Evolutionary conservation across 2,888 invertebrate genomes (phyloP).

Genomic region (Nymphalis c-album): DNA sequence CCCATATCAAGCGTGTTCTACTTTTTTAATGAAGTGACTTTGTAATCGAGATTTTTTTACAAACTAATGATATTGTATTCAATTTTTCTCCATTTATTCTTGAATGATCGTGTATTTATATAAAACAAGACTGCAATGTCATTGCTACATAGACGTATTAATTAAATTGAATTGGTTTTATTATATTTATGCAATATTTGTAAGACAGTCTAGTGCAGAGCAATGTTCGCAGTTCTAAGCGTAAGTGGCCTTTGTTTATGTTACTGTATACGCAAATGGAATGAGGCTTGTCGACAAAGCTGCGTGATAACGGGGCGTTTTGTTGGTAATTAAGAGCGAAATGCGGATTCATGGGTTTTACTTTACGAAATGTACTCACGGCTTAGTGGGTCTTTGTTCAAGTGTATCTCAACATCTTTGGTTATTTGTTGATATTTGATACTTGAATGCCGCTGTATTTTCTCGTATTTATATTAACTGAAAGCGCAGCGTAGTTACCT

Average conservation of each 20-base stretch:
- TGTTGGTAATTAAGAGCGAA: slow-evolving; percentile 75
- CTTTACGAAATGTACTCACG: slow-evolving; percentile 68
- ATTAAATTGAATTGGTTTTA: slow-evolving; percentile 25
- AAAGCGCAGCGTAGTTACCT: not conserved
- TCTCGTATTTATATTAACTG: not conserved
- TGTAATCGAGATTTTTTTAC: slow-evolving; percentile 16
- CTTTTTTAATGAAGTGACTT: slow-evolving; percentile 28
- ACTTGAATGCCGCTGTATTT: not conserved
- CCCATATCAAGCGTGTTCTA: slow-evolving; percentile 12
- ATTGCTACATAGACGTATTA: not conserved
- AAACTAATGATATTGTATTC: not conserved
- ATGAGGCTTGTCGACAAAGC: slow-evolving; percentile 62
- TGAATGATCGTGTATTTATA: not conserved
- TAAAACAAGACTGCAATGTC: not conserved
- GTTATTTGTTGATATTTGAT: not conserved
- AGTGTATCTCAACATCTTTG: slow-evolving; percentile 37
- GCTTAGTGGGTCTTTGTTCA: slow-evolving; percentile 57
- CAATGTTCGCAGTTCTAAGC: slow-evolving; percentile 51
- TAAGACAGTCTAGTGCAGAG: slow-evolving; percentile 53
- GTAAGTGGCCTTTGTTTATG: slow-evolving; percentile 62
- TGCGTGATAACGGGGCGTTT: slow-evolving; percentile 73
- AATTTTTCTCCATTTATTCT: not conserved
- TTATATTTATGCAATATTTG: slow-evolving; percentile 50
- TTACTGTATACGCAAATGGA: slow-evolving; percentile 70
- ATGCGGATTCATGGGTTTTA: slow-evolving; percentile 44